Evolutionary conservation across 2,113 vertebrate species (phyloP).

Genomic region (Cisticola juncidis): DNA sequence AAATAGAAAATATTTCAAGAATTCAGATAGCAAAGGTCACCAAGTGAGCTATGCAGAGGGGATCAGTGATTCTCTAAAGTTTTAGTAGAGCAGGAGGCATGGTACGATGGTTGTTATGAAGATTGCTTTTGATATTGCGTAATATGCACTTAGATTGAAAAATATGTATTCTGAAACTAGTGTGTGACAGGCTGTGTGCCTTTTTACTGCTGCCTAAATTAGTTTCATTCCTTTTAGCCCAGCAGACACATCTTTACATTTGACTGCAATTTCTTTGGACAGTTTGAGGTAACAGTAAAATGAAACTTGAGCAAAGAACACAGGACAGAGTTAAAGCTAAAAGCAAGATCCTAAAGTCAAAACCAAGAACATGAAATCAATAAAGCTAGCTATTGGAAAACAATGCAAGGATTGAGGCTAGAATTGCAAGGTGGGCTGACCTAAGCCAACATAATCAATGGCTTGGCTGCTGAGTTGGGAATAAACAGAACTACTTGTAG

Average conservation of each 20-base stretch:
- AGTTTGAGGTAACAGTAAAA: neutral
- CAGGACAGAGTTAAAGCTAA: neutral
- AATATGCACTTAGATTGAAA: neutral
- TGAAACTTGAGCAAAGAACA: neutral
- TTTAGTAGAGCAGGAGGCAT: neutral
- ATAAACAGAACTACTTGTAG: neutral
- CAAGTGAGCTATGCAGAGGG: neutral
- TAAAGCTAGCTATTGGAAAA: conserved; percentile 19
- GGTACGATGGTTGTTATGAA: neutral
- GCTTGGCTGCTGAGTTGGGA: neutral
- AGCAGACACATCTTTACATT: neutral
- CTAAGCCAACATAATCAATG: neutral
- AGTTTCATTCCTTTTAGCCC: neutral
- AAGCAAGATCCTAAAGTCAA: neutral
- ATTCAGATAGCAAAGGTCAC: neutral
- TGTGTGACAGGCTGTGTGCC: neutral
- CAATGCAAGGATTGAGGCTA: neutral
- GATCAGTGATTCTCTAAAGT: neutral
- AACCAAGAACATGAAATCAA: neutral
- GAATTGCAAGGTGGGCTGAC: neutral
- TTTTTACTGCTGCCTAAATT: neutral
- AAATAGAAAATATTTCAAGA: neutral
- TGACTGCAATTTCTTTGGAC: neutral
- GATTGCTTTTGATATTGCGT: neutral
- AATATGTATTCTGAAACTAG: neutral